A percentile compares a stretch with the other conserved stretches of the same genome.
These are phyloP conservation scores for Bufotes viridis DNA, from an alignment of 2,797 vertebrate species.

Conservation along the genomic window DNA sequence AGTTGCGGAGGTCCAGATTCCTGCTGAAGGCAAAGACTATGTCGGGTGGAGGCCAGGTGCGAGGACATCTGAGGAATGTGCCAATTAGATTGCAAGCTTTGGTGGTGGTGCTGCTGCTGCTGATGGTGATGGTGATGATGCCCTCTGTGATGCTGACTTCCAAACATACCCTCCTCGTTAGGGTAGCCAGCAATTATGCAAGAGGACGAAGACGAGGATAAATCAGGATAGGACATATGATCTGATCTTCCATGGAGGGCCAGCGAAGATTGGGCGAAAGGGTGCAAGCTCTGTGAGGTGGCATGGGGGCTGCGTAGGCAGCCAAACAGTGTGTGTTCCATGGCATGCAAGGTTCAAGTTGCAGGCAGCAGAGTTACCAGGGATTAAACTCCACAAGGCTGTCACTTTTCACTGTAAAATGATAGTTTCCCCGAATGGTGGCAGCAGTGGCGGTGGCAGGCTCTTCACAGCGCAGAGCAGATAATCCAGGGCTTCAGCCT, in stretches of 20 bases:
- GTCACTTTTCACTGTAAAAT: conserved; percentile 74
- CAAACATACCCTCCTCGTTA: conserved; percentile 89
- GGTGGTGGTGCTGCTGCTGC: conserved; percentile 81
- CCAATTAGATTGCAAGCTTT: conserved; percentile 89
- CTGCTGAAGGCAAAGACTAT: conserved; percentile 88
- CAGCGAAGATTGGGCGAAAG: conserved; percentile 92
- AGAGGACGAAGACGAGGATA: conserved; percentile 88
- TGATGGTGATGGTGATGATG: conserved; percentile 78
- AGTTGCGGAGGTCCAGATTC: conserved; percentile 84
- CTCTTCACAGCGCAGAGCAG: conserved; percentile 69
- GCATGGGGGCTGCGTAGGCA: conserved; percentile 96
- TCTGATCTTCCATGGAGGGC: conserved; percentile 94
- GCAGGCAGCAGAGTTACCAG: conserved; percentile 74
- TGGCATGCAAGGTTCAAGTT: conserved; percentile 79
- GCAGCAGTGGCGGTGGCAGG: conserved; percentile 39
- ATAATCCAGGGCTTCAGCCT: conserved; percentile 84
- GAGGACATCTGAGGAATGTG: conserved; percentile 94
- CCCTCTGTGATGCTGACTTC: conserved; percentile 84
- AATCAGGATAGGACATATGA: conserved; percentile 95
- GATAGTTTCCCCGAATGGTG: conserved; percentile 68
- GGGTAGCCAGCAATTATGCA: conserved; percentile 94
- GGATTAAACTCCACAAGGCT: conserved; percentile 76
- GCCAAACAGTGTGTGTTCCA: conserved; percentile 98
- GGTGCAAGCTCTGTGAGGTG: conserved; percentile 91
- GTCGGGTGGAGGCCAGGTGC: conserved; percentile 77